Evolutionary conservation across 1,140 invertebrate species (phyloP).

Genomic region (Drosophila repletoides): DNA sequence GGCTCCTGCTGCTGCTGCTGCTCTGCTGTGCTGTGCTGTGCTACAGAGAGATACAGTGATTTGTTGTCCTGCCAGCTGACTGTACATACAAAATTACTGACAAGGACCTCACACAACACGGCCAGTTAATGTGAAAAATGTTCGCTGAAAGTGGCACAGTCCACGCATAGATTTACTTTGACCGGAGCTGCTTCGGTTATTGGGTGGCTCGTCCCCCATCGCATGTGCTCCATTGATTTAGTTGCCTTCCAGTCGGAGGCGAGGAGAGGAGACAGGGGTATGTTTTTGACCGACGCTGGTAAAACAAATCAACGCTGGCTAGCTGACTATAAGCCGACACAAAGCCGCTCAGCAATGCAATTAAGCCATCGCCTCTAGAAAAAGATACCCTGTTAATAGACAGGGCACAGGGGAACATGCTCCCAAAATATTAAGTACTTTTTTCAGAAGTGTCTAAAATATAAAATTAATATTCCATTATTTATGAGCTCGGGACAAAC

Average conservation of each 20-base stretch:
- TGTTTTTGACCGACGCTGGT: neutral
- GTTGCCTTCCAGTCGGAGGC: constrained; percentile 30
- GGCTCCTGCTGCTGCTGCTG: constrained; percentile 12
- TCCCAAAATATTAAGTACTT: no score
- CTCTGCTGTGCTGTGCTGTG: no score
- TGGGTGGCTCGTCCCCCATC: constrained; percentile 33
- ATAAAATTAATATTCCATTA: no score
- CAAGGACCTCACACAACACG: constrained; percentile 34
- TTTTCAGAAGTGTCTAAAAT: no score
- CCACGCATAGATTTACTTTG: constrained; percentile 68
- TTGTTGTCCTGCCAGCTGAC: constrained; percentile 71
- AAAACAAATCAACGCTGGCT: constrained; percentile 60
- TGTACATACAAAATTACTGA: constrained; percentile 79
- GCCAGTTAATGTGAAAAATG: constrained; percentile 78
- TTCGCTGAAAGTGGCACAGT: constrained; percentile 64
- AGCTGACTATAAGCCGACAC: constrained; percentile 69
- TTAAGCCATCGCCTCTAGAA: constrained; percentile 53
- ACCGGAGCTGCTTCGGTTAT: neutral
- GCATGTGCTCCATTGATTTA: constrained; percentile 60
- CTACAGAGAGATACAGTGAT: constrained; percentile 50
- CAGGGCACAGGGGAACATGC: no score
- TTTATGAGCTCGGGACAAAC: no score
- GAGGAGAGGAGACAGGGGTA: neutral
- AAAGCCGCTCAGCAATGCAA: constrained; percentile 72
- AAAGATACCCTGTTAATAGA: constrained; percentile 13